These are phyloP conservation scores for Plutella xylostella DNA, from an alignment of 2,888 invertebrate species.

Conservation along the genomic window DNA sequence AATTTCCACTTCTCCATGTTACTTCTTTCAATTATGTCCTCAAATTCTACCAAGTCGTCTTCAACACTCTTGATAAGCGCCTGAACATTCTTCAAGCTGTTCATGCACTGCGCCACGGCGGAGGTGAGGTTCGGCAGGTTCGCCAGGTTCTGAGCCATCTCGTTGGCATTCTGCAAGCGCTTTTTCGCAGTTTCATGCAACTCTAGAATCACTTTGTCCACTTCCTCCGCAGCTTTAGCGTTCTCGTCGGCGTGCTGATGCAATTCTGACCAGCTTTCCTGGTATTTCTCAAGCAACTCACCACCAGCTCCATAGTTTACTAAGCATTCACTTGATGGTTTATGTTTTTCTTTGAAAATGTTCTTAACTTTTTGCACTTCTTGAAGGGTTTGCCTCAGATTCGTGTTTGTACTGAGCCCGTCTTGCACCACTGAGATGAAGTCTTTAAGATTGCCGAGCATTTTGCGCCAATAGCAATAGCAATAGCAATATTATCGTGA, in stretches of 20 bases:
- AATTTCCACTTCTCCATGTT: slow-evolving; percentile 78
- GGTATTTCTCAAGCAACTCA: slow-evolving; percentile 76
- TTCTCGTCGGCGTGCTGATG: slow-evolving; percentile 77
- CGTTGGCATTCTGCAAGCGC: slow-evolving; percentile 41
- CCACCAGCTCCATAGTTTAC: slow-evolving; percentile 74
- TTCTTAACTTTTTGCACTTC: slow-evolving; percentile 57
- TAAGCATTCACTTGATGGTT: slow-evolving; percentile 38
- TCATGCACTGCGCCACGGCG: slow-evolving; percentile 61
- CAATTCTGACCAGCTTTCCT: slow-evolving; percentile 77
- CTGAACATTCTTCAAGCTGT: slow-evolving; percentile 65
- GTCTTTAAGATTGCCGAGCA: slow-evolving; percentile 62
- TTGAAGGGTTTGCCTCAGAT: slow-evolving; percentile 50
- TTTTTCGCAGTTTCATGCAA: slow-evolving; percentile 40
- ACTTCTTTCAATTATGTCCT: slow-evolving; percentile 76
- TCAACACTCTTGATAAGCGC: slow-evolving; percentile 73
- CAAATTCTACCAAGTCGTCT: slow-evolving; percentile 72
- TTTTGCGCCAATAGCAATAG: slow-evolving; percentile 19
- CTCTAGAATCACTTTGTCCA: slow-evolving; percentile 51
- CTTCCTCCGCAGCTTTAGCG: slow-evolving; percentile 70
- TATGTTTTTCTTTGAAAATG: slow-evolving; percentile 54
- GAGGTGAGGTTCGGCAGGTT: slow-evolving; percentile 48
- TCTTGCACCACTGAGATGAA: slow-evolving; percentile 62
- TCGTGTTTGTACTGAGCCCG: slow-evolving; percentile 49
- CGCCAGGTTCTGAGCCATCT: slow-evolving; percentile 42
- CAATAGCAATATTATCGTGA: no score